phyloP scores from a whole-genome alignment of 1,140 invertebrate species.

The Zaprionus vittiger region DNA sequence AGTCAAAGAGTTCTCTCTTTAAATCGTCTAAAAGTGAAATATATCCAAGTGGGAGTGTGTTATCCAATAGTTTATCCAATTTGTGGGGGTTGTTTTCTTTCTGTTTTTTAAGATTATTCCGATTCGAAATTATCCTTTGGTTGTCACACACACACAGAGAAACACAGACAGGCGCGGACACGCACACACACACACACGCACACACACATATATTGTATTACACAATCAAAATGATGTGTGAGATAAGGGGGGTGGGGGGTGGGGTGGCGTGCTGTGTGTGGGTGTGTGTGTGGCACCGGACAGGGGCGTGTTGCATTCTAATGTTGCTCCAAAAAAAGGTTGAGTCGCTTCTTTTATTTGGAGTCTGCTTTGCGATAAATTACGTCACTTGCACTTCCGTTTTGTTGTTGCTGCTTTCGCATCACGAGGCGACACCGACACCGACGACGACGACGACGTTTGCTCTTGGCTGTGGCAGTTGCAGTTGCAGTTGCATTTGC shows the following conservation, averaged over 20 bases:
- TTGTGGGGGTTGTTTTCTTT: constrained; percentile 4
- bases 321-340: constrained; percentile 1
- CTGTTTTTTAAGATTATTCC: constrained; percentile 24
- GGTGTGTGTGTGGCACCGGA: neutral
- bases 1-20: neutral
- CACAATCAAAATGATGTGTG: constrained; percentile 67
- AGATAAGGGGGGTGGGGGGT: constrained; percentile 12
- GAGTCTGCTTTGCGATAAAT: constrained; percentile 61
- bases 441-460: neutral
- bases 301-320: constrained; percentile 10
- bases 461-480: constrained; percentile 14
- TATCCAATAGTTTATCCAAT: constrained; percentile 72
- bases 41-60: constrained; percentile 45
- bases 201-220: constrained; percentile 49
- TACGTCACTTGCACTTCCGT: constrained; percentile 82
- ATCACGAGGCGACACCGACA: constrained; percentile 24
- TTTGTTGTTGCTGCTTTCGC: constrained; percentile 48
- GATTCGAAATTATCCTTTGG: constrained; percentile 21
- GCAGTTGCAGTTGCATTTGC: constrained; percentile 47
- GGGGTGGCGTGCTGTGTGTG: neutral
- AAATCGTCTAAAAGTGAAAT: constrained; percentile 10
- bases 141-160: constrained; percentile 20
- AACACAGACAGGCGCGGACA: constrained; percentile 20
- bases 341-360: constrained; percentile 30
- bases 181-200: constrained; percentile 38